These are phyloP conservation scores for Sitta carolinensis DNA, from an alignment of 2,797 vertebrate species.

Conservation along the genomic window DNA sequence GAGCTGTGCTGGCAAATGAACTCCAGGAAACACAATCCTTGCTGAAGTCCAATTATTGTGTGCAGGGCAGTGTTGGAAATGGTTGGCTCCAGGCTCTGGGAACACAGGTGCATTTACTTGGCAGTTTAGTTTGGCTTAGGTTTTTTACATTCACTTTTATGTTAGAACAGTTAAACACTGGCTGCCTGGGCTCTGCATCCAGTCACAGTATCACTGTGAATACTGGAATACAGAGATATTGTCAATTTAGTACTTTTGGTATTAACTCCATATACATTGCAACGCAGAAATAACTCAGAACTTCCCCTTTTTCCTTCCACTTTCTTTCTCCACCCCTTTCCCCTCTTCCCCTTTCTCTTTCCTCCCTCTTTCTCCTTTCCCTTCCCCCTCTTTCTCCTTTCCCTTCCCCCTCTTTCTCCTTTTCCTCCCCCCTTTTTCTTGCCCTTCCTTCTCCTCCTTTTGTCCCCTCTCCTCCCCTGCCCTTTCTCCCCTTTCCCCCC, in stretches of 20 bases:
- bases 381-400: fast-evolving
- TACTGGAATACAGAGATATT: background rate
- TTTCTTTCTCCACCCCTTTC: too few relatives aligned
- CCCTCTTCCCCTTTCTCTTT: too few relatives aligned
- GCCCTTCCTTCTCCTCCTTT: fast-evolving
- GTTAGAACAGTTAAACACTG: background rate
- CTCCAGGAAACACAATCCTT: background rate
- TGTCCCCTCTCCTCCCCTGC: too few relatives aligned
- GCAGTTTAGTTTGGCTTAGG: background rate
- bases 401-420: too few relatives aligned
- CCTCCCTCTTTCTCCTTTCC: too few relatives aligned
- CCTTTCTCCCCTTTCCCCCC: too few relatives aligned
- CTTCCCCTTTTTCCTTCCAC: too few relatives aligned
- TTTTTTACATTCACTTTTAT: background rate
- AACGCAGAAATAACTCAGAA: background rate
- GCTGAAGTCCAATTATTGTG: background rate
- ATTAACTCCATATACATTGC: background rate
- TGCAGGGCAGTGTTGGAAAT: background rate
- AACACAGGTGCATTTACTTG: background rate
- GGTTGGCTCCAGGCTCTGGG: background rate
- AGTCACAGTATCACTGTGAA: background rate
- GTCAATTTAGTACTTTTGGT: fast-evolving
- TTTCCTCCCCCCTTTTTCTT: too few relatives aligned
- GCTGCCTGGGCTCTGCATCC: background rate
- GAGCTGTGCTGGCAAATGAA: background rate